A percentile compares a stretch with the other conserved stretches of the same genome.
Conservation (phyloP, 2,888 invertebrate species). For the Magallana nippona region DNA sequence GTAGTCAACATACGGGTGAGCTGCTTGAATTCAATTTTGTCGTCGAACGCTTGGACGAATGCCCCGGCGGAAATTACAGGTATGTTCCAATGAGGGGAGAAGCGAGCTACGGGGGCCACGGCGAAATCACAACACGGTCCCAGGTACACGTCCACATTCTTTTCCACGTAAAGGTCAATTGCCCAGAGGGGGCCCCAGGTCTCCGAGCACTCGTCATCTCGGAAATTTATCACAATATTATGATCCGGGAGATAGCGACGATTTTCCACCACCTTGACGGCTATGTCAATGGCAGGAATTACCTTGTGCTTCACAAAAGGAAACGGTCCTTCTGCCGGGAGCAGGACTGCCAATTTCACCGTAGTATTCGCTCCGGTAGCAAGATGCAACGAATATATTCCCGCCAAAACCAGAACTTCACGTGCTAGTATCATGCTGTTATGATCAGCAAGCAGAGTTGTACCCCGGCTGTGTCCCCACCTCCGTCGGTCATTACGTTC, state of each 20-base stretch:
- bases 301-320: conserved; percentile 61
- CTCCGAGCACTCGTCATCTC: conserved; percentile 77
- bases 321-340: conserved; percentile 61
- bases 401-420: not conserved
- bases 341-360: conserved; percentile 75
- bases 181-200: conserved; percentile 75
- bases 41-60: conserved; percentile 74
- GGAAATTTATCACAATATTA: conserved; percentile 58
- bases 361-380: conserved; percentile 16
- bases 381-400: not conserved
- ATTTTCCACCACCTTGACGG: conserved; percentile 69
- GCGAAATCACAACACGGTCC: conserved; percentile 83
- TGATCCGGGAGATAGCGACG: conserved; percentile 58
- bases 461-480: not conserved
- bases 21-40: conserved; percentile 84
- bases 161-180: conserved; percentile 73
- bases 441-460: not conserved
- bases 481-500: not conserved
- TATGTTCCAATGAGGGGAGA: conserved; percentile 94
- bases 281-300: conserved; percentile 77
- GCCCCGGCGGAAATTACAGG: conserved; percentile 88
- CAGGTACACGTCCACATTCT: conserved; percentile 73
- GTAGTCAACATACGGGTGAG: conserved; percentile 83
- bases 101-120: conserved; percentile 91
- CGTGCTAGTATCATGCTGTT: not conserved